These are phyloP conservation scores for Ariopsis seemanni DNA, from an alignment of 2,113 vertebrate genomes.

Conservation along the genomic window DNA sequence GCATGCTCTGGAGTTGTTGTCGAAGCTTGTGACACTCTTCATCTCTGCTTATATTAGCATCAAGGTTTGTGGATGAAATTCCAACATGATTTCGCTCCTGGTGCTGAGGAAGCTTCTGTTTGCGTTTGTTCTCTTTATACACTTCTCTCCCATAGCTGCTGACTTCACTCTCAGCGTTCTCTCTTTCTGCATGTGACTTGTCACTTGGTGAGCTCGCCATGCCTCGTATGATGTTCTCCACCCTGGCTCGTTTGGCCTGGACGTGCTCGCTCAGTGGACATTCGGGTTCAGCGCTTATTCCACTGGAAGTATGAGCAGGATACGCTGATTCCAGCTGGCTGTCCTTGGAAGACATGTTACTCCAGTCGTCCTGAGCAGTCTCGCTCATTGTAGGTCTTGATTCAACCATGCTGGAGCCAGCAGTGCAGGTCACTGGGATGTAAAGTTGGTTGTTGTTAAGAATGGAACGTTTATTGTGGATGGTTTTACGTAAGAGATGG, in stretches of 20 bases:
- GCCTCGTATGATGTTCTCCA: conserved; percentile 89
- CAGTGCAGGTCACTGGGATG: conserved; percentile 54
- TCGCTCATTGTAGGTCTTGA: conserved; percentile 62
- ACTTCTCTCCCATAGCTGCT: conserved; percentile 60
- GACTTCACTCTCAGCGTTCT: conserved; percentile 51
- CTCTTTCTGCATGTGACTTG: conserved; percentile 56
- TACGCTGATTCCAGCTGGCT: conserved; percentile 59
- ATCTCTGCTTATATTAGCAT: conserved; percentile 57
- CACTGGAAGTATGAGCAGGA: conserved; percentile 55
- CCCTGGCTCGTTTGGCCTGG: conserved; percentile 85
- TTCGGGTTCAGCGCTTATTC: conserved; percentile 63
- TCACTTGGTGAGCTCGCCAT: conserved; percentile 79
- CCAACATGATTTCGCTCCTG: conserved; percentile 63
- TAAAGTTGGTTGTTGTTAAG: conserved; percentile 73
- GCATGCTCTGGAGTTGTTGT: conserved; percentile 85
- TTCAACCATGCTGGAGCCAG: conserved; percentile 61
- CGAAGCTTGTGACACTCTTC: conserved; percentile 79
- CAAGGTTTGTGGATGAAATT: conserved; percentile 41
- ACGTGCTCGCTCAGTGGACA: conserved; percentile 75
- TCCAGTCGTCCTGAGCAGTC: conserved; percentile 66
- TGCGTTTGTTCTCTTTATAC: conserved; percentile 80
- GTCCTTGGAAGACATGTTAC: conserved; percentile 66
- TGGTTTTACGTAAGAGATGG: conserved; percentile 74
- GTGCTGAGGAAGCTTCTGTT: conserved; percentile 78
- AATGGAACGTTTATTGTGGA: conserved; percentile 65